phyloP scores from a whole-genome alignment of 2,888 invertebrate genomes.

The Trypoxylon attenuatum region DNA sequence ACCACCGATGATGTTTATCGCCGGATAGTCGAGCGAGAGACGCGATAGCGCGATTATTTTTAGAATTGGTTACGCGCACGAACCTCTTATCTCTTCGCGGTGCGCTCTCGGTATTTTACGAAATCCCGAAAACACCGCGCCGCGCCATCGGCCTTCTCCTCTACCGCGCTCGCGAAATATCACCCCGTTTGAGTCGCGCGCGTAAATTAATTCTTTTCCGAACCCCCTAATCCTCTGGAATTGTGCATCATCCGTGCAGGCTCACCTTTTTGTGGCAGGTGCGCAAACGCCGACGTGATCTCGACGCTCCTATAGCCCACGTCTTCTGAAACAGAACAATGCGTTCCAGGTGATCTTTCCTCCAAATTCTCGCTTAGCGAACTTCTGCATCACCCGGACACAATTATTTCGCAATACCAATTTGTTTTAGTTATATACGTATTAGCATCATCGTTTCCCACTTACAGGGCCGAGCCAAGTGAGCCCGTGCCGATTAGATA shows the following conservation, averaged over 20 bases:
- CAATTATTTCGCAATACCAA: background rate
- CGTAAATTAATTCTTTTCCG: background rate
- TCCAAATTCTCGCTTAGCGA: background rate
- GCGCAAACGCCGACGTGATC: constrained; percentile 75
- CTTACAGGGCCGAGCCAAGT: no score
- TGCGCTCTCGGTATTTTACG: background rate
- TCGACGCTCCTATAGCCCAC: constrained; percentile 76
- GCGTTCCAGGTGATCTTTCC: background rate
- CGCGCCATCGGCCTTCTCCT: no score
- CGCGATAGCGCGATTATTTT: constrained; percentile 48
- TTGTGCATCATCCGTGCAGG: no score
- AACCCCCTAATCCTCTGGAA: background rate
- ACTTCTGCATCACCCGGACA: no score
- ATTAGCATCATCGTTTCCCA: no score
- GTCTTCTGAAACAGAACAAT: constrained; percentile 76
- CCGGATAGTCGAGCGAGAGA: constrained; percentile 22
- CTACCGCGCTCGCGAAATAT: background rate
- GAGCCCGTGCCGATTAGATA: no score
- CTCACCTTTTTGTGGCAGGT: constrained; percentile 74
- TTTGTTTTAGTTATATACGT: no score
- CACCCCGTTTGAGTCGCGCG: background rate
- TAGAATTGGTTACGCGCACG: constrained; percentile 31
- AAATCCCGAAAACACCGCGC: no score
- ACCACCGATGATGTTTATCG: constrained; percentile 34
- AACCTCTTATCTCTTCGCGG: constrained; percentile 6